Conservation (phyloP, 2,888 invertebrate species). For the Temnothorax unifasciatus region DNA sequence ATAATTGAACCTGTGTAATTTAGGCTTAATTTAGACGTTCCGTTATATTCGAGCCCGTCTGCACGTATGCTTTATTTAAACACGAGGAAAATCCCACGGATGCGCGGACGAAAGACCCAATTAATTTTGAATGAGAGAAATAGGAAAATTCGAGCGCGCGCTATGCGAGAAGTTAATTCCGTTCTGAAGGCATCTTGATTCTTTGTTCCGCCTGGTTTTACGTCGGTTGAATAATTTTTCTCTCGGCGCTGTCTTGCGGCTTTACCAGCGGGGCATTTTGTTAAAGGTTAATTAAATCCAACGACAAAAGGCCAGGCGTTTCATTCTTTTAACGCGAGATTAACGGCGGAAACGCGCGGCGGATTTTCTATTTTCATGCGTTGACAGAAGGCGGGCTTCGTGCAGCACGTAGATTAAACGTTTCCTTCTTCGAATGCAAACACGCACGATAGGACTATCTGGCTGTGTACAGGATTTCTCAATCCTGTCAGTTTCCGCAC, state of each 20-base stretch:
- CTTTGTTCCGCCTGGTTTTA: slow-evolving; percentile 50
- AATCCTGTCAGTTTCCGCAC: neutral
- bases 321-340: slow-evolving; percentile 57
- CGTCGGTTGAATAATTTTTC: slow-evolving; percentile 55
- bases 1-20: slow-evolving; percentile 4
- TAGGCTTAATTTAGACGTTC: neutral
- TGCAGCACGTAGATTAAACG: slow-evolving; percentile 48
- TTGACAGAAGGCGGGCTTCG: slow-evolving; percentile 51
- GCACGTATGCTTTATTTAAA: slow-evolving; percentile 31
- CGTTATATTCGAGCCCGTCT: neutral
- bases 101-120: slow-evolving; percentile 50
- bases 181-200: slow-evolving; percentile 57
- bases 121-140: slow-evolving; percentile 50
- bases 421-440: slow-evolving; percentile 47
- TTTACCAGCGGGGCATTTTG: slow-evolving; percentile 53
- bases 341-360: slow-evolving; percentile 49
- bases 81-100: slow-evolving; percentile 5
- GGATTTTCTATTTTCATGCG: slow-evolving; percentile 55
- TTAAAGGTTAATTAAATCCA: slow-evolving; percentile 58
- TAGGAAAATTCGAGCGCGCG: slow-evolving; percentile 48
- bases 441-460: slow-evolving; percentile 29
- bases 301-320: slow-evolving; percentile 55
- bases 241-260: slow-evolving; percentile 52
- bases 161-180: slow-evolving; percentile 50
- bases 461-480: neutral